Conservation (phyloP, 1,140 invertebrate genomes). For the Bombus waltoni region DNA sequence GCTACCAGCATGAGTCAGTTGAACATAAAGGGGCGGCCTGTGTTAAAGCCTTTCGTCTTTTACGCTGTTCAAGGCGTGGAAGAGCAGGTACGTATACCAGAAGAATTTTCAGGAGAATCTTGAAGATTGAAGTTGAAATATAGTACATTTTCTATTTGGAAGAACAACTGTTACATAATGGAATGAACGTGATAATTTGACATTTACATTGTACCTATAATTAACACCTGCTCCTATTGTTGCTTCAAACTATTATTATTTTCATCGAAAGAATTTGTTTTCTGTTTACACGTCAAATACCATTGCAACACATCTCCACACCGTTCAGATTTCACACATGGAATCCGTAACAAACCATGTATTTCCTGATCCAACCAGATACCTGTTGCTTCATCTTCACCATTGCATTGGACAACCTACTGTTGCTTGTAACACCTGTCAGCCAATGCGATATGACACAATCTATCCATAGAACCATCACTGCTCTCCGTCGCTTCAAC, state of each 20-base stretch:
- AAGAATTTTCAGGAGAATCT: neutral
- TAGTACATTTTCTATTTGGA: too few relatives aligned
- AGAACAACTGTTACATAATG: too few relatives aligned
- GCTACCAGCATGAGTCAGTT: constrained; percentile 84
- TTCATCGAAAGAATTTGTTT: neutral
- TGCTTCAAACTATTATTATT: neutral
- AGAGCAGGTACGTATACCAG: constrained; percentile 81
- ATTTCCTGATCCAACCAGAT: neutral
- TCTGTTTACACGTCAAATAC: neutral
- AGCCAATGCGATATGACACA: neutral
- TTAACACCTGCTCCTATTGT: neutral
- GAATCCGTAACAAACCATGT: neutral
- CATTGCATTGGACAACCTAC: neutral
- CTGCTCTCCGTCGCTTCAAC: neutral
- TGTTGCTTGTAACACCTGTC: neutral
- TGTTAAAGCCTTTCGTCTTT: constrained; percentile 91
- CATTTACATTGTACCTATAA: neutral
- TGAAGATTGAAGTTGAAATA: neutral
- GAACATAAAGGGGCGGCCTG: constrained; percentile 84
- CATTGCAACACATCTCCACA: neutral
- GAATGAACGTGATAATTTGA: neutral
- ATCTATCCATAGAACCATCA: neutral
- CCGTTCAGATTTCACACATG: neutral
- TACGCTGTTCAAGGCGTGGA: constrained; percentile 92
- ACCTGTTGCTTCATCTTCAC: constrained; percentile 8